phyloP scores from a whole-genome alignment of 23 tunicate species.

The Botrylloides violaceus region DNA sequence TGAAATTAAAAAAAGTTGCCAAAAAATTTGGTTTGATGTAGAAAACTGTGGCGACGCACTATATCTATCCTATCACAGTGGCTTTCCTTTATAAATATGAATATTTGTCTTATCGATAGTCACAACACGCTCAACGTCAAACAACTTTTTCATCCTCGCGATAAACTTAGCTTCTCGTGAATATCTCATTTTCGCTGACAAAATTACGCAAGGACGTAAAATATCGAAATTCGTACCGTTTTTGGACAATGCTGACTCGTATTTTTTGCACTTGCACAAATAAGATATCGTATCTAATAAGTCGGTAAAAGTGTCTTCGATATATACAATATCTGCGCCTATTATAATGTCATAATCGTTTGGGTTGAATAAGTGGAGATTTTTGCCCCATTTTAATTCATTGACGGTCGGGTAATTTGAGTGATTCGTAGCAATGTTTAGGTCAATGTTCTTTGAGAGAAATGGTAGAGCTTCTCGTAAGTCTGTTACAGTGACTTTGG shows the following conservation, averaged over 20 bases:
- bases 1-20: neutral
- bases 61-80: neutral
- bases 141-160: conserved; percentile 22
- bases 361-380: conserved; percentile 6
- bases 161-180: conserved; percentile 52
- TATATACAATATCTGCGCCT: conserved; percentile 85
- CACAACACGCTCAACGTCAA: conserved; percentile 23
- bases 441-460: conserved; percentile 49
- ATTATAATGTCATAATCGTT: conserved; percentile 36
- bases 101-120: conserved; percentile 9
- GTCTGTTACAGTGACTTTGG: conserved; percentile 68
- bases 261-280: conserved; percentile 13
- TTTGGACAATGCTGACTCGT: neutral
- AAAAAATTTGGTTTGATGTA: neutral
- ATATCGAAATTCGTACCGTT: neutral
- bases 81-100: conserved; percentile 37
- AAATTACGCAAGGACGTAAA: neutral
- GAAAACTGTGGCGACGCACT: too few species aligned
- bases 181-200: conserved; percentile 65
- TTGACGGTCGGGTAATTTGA: conserved; percentile 4
- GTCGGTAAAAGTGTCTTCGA: conserved; percentile 45
- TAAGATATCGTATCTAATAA: conserved; percentile 39
- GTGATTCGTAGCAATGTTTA: conserved; percentile 6
- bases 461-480: conserved; percentile 54
- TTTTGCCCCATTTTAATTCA: conserved; percentile 69